These are phyloP conservation scores for Volucella inanis DNA, from an alignment of 2,888 invertebrate genomes.

Conservation along the genomic window DNA sequence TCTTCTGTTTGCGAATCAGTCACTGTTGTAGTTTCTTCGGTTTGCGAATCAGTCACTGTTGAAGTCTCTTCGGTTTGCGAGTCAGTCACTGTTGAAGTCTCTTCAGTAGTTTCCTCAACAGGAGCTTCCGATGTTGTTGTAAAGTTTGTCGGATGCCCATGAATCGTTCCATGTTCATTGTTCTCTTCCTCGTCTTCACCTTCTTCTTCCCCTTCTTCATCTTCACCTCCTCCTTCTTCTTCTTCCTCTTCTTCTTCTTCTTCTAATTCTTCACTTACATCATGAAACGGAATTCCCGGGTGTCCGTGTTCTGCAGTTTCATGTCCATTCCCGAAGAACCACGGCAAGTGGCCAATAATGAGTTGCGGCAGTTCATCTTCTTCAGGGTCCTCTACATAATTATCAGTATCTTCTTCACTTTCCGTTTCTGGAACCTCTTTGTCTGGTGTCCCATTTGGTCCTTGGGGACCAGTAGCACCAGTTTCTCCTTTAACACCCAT, in stretches of 20 bases:
- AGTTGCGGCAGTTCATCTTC: slow-evolving; percentile 30
- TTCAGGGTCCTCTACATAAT: slow-evolving; percentile 18
- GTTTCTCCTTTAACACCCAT: neutral
- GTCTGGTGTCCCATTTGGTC: slow-evolving; percentile 43
- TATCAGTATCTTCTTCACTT: slow-evolving; percentile 1
- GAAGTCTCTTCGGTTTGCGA: too few species aligned
- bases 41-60: rapidly evolving
- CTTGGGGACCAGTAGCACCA: slow-evolving; percentile 38
- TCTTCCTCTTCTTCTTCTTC: neutral
- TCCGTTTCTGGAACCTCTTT: slow-evolving; percentile 40
- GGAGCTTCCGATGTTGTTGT: too few species aligned
- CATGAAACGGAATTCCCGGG: slow-evolving; percentile 8
- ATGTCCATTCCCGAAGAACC: slow-evolving; percentile 44
- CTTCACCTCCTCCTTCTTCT: slow-evolving; percentile 14
- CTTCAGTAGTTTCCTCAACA: too few species aligned
- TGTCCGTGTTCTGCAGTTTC: slow-evolving; percentile 29
- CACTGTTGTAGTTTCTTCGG: too few species aligned
- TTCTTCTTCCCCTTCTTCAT: slow-evolving; percentile 54
- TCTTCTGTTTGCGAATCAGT: too few species aligned
- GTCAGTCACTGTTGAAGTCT: too few species aligned
- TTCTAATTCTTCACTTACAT: neutral
- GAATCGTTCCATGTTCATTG: neutral
- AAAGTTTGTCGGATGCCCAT: too few species aligned
- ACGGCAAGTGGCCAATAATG: slow-evolving; percentile 7
- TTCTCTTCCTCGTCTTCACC: neutral